These are phyloP conservation scores for Saccostrea echinata DNA, from an alignment of 1,140 invertebrate genomes.

Conservation along the genomic window DNA sequence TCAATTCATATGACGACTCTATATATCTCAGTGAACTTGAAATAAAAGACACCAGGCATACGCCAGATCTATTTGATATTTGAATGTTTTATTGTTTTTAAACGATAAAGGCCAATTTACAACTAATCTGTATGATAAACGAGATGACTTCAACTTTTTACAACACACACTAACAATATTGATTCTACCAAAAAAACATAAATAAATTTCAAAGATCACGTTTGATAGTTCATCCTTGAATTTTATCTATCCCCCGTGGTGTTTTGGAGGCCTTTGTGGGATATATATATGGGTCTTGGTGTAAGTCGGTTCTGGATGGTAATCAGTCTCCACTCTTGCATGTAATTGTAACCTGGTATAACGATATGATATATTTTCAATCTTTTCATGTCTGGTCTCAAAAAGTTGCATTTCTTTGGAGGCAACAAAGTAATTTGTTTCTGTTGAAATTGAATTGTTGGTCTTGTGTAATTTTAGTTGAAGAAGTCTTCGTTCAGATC, in stretches of 20 bases:
- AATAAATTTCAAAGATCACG: too few species aligned
- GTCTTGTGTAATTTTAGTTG: conserved; percentile 45
- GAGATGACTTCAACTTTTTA: too few species aligned
- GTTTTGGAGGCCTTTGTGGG: conserved; percentile 44
- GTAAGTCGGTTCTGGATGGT: conserved; percentile 14
- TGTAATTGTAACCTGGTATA: not conserved
- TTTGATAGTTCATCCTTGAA: not conserved
- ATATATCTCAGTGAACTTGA: too few species aligned
- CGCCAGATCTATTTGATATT: too few species aligned
- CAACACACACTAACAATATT: too few species aligned
- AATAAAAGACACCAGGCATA: too few species aligned
- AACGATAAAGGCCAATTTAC: too few species aligned
- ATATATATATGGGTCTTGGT: conserved; percentile 50
- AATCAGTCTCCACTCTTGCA: not conserved
- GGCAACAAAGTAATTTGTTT: conserved; percentile 41
- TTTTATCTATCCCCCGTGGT: conserved; percentile 35
- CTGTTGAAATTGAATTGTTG: not conserved
- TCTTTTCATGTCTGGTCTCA: conserved; percentile 32
- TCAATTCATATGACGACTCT: too few species aligned
- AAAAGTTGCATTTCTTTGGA: conserved; percentile 54
- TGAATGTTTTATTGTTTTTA: too few species aligned
- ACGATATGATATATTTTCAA: not conserved
- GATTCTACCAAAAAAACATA: too few species aligned
- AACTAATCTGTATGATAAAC: too few species aligned
- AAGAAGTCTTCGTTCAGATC: conserved; percentile 22